Conservation (phyloP, 2,888 invertebrate genomes). For the Lycaena phlaeas region DNA sequence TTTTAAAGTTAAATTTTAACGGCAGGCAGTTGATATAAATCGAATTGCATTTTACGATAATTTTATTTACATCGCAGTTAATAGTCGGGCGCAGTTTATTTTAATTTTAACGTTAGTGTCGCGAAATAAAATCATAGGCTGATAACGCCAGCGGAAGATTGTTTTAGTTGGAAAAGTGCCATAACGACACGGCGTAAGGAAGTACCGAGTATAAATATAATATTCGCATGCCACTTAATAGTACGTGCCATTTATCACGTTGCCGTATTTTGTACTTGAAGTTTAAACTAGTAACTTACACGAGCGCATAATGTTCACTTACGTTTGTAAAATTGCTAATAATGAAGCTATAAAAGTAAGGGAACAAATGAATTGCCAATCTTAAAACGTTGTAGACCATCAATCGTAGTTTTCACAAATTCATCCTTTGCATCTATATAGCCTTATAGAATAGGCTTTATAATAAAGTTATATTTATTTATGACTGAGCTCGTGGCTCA, state of each 20-base stretch:
- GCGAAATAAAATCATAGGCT: constrained; percentile 54
- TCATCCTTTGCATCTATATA: too few species aligned
- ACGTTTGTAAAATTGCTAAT: neutral
- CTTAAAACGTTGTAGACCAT: too few species aligned
- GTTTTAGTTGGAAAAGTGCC: constrained; percentile 66
- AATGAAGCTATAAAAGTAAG: too few species aligned
- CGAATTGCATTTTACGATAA: neutral
- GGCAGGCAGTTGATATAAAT: constrained; percentile 1
- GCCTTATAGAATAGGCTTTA: too few species aligned
- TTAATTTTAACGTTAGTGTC: constrained; percentile 47
- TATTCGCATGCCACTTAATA: constrained; percentile 68
- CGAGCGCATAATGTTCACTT: too few species aligned
- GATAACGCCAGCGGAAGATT: constrained; percentile 64
- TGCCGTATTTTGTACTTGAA: too few species aligned
- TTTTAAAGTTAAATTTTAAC: neutral
- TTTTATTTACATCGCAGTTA: constrained; percentile 7
- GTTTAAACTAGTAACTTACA: too few species aligned
- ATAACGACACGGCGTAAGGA: constrained; percentile 66
- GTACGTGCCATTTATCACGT: constrained; percentile 52
- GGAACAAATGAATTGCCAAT: too few species aligned
- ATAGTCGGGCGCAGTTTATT: constrained; percentile 14
- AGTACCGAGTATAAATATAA: constrained; percentile 69
- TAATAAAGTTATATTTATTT: too few species aligned
- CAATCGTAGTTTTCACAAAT: too few species aligned
- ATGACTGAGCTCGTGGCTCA: too few species aligned